Conservation (phyloP, 2,888 invertebrate genomes). For the Gandaritis pyraliata region DNA sequence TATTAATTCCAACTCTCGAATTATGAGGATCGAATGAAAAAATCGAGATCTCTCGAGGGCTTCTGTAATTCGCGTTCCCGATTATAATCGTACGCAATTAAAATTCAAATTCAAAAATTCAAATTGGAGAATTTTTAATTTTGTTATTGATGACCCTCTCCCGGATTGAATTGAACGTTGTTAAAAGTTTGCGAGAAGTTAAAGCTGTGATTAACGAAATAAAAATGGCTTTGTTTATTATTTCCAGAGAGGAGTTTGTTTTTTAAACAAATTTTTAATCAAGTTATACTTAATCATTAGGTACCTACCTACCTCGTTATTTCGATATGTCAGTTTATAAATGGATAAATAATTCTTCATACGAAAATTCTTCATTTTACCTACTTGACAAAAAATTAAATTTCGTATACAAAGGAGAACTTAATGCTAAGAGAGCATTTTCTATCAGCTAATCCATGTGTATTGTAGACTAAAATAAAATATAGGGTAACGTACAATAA, state of each 20-base stretch:
- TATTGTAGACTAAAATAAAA: too few species aligned
- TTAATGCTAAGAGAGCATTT: too few species aligned
- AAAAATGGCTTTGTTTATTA: constrained; percentile 69
- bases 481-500: too few species aligned
- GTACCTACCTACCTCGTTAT: too few species aligned
- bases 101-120: constrained; percentile 83
- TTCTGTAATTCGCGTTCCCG: constrained; percentile 75
- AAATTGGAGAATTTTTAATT: constrained; percentile 83
- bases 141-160: constrained; percentile 82
- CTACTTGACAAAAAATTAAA: too few species aligned
- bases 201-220: constrained; percentile 60
- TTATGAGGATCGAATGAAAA: constrained; percentile 68
- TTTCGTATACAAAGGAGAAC: too few species aligned
- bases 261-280: constrained; percentile 39
- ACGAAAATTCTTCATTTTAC: too few species aligned
- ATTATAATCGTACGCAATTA: constrained; percentile 83
- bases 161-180: constrained; percentile 72
- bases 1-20: constrained; percentile 32
- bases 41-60: constrained; percentile 59
- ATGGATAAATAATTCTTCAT: too few species aligned
- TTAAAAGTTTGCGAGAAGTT: constrained; percentile 71
- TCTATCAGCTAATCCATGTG: too few species aligned
- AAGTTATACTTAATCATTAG: background rate
- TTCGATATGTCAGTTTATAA: too few species aligned
- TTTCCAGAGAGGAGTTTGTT: constrained; percentile 45